Conservation (phyloP, 1,140 invertebrate genomes). For the Nebria ingens region DNA sequence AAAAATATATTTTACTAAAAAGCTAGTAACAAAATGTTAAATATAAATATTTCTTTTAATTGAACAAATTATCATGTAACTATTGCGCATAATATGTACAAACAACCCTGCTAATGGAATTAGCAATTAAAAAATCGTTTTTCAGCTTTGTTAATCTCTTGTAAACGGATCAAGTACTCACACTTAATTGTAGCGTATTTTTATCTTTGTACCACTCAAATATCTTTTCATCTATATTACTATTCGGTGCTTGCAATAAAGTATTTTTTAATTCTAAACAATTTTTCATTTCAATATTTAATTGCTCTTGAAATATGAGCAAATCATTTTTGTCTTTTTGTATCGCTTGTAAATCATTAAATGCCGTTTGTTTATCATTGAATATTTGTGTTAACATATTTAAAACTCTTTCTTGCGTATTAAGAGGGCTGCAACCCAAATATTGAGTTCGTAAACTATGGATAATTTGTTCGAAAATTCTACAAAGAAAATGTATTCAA, state of each 20-base stretch:
- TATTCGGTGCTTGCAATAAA: neutral
- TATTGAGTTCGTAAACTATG: conserved; percentile 28
- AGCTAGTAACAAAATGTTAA: neutral
- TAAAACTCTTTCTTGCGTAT: conserved; percentile 24
- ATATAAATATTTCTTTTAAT: conserved; percentile 11
- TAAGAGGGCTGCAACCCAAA: conserved; percentile 28
- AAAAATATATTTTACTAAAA: too few species aligned
- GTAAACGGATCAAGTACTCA: too few species aligned
- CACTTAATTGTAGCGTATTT: conserved; percentile 19
- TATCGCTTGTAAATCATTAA: conserved; percentile 21
- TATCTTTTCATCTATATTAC: conserved; percentile 11
- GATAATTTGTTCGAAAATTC: conserved; percentile 28
- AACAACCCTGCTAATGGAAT: too few species aligned
- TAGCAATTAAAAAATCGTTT: too few species aligned
- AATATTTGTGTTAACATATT: conserved; percentile 22
- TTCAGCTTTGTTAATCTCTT: too few species aligned
- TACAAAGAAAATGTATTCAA: conserved; percentile 24
- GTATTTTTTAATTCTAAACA: neutral
- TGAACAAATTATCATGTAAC: too few species aligned
- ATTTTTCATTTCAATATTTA: conserved; percentile 20
- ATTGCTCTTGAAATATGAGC: conserved; percentile 29
- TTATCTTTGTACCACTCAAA: conserved; percentile 21
- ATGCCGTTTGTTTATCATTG: conserved; percentile 23
- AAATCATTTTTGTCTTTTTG: conserved; percentile 26
- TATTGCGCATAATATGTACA: too few species aligned